Evolutionary conservation across 2,113 vertebrate genomes (phyloP).

Genomic region (Ptychochromis oligacanthus): DNA sequence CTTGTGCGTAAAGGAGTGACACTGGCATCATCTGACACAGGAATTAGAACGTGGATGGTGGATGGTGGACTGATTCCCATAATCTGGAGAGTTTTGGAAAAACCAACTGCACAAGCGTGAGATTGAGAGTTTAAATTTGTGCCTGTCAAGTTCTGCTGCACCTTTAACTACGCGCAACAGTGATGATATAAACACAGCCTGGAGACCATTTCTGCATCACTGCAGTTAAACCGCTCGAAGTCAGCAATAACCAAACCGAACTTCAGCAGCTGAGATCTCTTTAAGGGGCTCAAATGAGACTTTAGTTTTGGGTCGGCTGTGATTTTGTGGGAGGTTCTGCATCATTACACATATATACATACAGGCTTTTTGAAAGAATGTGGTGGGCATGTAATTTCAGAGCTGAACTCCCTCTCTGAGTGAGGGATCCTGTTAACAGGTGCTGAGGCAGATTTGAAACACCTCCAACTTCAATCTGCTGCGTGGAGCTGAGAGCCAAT

Average conservation of each 20-base stretch:
- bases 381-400: background rate
- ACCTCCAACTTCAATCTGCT: conserved; percentile 49
- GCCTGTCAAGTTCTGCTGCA: too few relatives aligned
- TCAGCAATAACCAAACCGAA: too few relatives aligned
- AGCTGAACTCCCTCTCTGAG: background rate
- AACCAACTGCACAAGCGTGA: background rate
- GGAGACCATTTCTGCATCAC: background rate
- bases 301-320: background rate
- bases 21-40: too few relatives aligned
- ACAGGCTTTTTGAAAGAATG: background rate
- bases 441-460: conserved; percentile 44
- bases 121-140: background rate
- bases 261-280: background rate
- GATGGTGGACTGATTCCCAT: background rate
- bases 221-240: background rate
- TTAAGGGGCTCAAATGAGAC: background rate
- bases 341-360: background rate
- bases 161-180: background rate
- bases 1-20: background rate
- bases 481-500: conserved; percentile 14
- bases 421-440: conserved; percentile 27
- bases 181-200: background rate
- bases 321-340: background rate
- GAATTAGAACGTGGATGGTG: too few relatives aligned
- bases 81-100: background rate